Evolutionary conservation across 2,888 invertebrate species (phyloP).

Genomic region (Acanthacorydalis orientalis): DNA sequence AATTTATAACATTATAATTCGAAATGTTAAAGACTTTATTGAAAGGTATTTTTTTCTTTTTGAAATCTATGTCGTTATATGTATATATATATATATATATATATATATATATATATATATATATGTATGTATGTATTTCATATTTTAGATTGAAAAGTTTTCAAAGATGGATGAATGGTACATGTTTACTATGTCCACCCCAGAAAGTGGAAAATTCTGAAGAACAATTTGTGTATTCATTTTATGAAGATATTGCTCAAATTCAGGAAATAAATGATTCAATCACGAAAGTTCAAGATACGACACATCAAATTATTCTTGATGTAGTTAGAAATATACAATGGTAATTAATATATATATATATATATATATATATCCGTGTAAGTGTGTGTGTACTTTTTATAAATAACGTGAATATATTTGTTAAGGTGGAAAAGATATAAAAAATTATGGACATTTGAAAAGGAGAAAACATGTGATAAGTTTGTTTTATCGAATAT

Average conservation of each 20-base stretch:
- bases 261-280: constrained; percentile 53
- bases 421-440: constrained; percentile 51
- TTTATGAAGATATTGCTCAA: constrained; percentile 60
- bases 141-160: constrained; percentile 47
- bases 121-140: background rate
- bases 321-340: constrained; percentile 45
- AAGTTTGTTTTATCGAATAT: constrained; percentile 54
- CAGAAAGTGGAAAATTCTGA: constrained; percentile 39
- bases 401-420: background rate
- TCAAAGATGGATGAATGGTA: constrained; percentile 72
- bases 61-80: too few species aligned
- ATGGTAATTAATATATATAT: constrained; percentile 24
- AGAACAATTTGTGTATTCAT: constrained; percentile 50
- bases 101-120: too few species aligned
- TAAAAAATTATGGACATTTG: constrained; percentile 57
- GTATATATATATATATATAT: too few species aligned
- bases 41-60: constrained; percentile 34
- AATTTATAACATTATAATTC: constrained; percentile 58
- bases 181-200: constrained; percentile 56
- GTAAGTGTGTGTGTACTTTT: too few species aligned
- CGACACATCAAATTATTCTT: constrained; percentile 44
- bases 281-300: constrained; percentile 46
- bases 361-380: too few species aligned
- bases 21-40: constrained; percentile 58
- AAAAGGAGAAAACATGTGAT: constrained; percentile 56